These are phyloP conservation scores for Synanthedon myopaeformis DNA, from an alignment of 2,888 invertebrate species.

Conservation along the genomic window DNA sequence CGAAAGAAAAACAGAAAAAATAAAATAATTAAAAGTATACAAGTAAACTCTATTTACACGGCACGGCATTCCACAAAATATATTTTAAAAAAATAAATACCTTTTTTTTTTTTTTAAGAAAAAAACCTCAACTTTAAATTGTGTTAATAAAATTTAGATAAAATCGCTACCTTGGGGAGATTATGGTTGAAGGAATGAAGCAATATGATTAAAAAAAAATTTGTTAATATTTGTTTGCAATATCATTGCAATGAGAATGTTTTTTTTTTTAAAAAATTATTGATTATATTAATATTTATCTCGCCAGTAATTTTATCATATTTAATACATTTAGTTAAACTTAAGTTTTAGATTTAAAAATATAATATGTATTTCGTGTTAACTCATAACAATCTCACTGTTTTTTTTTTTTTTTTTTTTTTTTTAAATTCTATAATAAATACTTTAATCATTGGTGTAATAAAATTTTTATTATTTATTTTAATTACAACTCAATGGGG, in stretches of 20 bases:
- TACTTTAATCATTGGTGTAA: not conserved
- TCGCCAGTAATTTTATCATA: not conserved
- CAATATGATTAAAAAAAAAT: conserved; percentile 32
- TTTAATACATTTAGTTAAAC: not conserved
- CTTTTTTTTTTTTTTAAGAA: not conserved
- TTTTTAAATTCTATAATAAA: not conserved
- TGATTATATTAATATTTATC: not conserved
- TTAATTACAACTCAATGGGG: not conserved
- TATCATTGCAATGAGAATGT: not conserved
- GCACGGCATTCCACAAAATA: conserved; percentile 4
- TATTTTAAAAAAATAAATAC: not conserved
- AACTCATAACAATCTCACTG: not conserved
- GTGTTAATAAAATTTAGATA: no score
- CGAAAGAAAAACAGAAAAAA: conserved; percentile 11
- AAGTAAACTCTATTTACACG: not conserved
- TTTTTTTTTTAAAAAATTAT: not conserved
- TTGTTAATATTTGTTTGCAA: conserved; percentile 22
- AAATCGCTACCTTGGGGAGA: no score
- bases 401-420: not conserved
- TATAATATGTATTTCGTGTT: not conserved
- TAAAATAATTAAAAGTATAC: not conserved
- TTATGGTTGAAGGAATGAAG: conserved; percentile 23
- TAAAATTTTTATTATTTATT: not conserved
- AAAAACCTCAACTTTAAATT: no score
- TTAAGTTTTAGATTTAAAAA: not conserved